Percentiles rank a stretch among this genome's conserved stretches.
These are phyloP conservation scores for Paraescarpia echinospica DNA, from an alignment of 1,140 invertebrate genomes.

Conservation along the genomic window DNA sequence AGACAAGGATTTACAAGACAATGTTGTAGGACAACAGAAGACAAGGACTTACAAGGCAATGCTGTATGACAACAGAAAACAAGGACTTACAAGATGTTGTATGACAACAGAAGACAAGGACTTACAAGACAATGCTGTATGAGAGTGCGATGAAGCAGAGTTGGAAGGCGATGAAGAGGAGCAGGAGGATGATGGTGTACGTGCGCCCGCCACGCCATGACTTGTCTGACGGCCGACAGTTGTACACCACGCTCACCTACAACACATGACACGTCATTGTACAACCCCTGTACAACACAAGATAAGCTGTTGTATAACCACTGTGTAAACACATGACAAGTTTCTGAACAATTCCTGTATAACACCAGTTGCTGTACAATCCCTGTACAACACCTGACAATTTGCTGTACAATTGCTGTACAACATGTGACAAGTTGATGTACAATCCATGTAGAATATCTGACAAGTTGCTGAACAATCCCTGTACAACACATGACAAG, in stretches of 20 bases:
- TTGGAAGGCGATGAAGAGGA: conserved; percentile 69
- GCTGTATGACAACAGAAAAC: background rate
- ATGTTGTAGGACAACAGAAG: background rate
- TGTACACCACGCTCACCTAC: conserved; percentile 47
- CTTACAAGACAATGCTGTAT: conserved; percentile 19
- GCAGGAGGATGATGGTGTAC: conserved; percentile 70
- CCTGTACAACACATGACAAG: too few relatives aligned
- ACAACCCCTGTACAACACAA: background rate
- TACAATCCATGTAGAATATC: too few relatives aligned
- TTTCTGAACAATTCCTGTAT: too few relatives aligned
- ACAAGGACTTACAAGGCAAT: background rate
- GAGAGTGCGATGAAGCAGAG: conserved; percentile 62
- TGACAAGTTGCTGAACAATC: too few relatives aligned
- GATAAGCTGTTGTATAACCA: too few relatives aligned
- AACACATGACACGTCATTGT: conserved; percentile 25
- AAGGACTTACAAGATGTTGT: background rate
- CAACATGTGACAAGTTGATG: background rate
- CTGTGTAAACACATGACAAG: background rate
- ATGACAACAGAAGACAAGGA: background rate
- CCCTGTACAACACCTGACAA: background rate
- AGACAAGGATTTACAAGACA: background rate
- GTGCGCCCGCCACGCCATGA: conserved; percentile 73
- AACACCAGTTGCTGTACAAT: background rate
- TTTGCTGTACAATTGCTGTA: too few relatives aligned
- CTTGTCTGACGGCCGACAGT: conserved; percentile 45